Conservation (phyloP, 2,113 vertebrate genomes). For the Chlorodrepanis virens region DNA sequence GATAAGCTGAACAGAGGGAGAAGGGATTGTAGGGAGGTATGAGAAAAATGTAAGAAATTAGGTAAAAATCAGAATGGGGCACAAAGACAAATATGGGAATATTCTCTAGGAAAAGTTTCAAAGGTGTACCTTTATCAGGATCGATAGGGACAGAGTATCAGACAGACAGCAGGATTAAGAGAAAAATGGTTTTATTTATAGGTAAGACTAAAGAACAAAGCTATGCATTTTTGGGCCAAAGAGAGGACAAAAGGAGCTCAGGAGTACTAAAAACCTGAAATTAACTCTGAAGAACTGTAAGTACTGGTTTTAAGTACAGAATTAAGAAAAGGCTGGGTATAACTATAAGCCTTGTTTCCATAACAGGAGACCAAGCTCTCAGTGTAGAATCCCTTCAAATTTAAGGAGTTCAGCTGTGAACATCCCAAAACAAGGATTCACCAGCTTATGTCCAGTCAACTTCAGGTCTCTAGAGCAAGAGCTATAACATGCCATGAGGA, state of each 20-base stretch:
- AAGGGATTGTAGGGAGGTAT: neutral
- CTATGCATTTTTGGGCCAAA: neutral
- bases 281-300: neutral
- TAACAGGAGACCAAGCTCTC: neutral
- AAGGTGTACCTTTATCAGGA: neutral
- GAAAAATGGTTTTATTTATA: neutral
- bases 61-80: neutral
- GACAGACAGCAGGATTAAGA: neutral
- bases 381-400: neutral
- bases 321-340: neutral
- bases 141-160: neutral
- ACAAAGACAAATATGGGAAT: neutral
- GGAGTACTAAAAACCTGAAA: slow-evolving; percentile 2
- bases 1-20: neutral
- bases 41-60: neutral
- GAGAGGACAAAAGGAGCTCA: neutral
- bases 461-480: neutral
- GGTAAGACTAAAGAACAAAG: neutral
- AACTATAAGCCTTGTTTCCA: neutral
- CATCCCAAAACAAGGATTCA: neutral
- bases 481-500: neutral
- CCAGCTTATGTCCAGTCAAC: neutral
- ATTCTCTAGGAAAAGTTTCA: neutral
- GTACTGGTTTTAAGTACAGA: neutral
- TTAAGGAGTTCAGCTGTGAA: neutral